Evolutionary conservation across 2,797 vertebrate genomes (phyloP).

Genomic region (Botia kubotai): DNA sequence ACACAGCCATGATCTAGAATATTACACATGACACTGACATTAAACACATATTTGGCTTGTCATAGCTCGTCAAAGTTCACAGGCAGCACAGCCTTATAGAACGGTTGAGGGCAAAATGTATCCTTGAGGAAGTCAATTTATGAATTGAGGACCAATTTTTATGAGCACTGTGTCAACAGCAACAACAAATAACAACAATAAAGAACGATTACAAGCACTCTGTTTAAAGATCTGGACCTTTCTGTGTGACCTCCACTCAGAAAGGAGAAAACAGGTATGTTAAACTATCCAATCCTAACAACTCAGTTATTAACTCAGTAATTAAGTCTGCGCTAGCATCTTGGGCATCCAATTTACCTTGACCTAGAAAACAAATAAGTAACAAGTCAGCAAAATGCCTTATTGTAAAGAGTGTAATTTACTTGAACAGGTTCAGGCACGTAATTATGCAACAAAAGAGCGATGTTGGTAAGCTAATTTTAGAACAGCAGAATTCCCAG

Average conservation of each 20-base stretch:
- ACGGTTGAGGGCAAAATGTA: background rate
- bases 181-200: background rate
- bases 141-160: background rate
- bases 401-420: conserved; percentile 77
- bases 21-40: background rate
- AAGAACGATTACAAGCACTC: background rate
- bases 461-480: conserved; percentile 67
- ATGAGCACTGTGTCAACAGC: background rate
- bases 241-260: conserved; percentile 21
- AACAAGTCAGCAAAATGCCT: conserved; percentile 77
- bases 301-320: conserved; percentile 72
- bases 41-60: background rate
- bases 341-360: conserved; percentile 75
- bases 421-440: conserved; percentile 72
- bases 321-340: conserved; percentile 71
- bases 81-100: background rate
- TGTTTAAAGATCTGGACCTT: conserved; percentile 40
- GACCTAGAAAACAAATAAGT: conserved; percentile 79
- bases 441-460: conserved; percentile 68
- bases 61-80: background rate
- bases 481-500: conserved; percentile 66
- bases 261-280: conserved; percentile 4
- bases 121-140: conserved; percentile 6
- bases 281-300: conserved; percentile 69
- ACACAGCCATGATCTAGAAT: background rate